A percentile compares a stretch with the other conserved stretches of the same genome.
Evolutionary conservation across 2,113 vertebrate species (phyloP).

Genomic region (Crotalus tigris): DNA sequence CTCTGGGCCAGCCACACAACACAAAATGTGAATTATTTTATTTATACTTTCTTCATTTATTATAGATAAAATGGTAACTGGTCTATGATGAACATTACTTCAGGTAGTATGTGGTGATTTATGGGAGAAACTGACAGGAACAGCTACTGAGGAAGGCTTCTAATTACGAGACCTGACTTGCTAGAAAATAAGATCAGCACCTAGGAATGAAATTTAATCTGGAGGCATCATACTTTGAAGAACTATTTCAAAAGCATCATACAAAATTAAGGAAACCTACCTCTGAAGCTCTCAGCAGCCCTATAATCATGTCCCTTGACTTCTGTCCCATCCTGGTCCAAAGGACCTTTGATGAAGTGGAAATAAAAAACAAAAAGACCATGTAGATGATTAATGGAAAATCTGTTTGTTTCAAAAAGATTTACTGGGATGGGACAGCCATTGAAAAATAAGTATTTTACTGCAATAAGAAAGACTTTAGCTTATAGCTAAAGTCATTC

Average conservation of each 20-base stretch:
- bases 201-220: background rate
- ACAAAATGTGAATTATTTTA: background rate
- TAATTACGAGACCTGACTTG: background rate
- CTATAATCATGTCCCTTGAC: background rate
- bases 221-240: background rate
- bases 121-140: background rate
- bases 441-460: background rate
- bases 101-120: background rate
- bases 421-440: background rate
- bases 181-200: background rate
- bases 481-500: background rate
- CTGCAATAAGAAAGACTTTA: background rate
- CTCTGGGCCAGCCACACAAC: background rate
- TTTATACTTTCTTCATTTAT: background rate
- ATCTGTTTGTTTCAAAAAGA: background rate
- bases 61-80: background rate
- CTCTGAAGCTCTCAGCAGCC: background rate
- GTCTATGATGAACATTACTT: background rate
- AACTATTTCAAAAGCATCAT: conserved; percentile 3
- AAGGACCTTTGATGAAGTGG: background rate
- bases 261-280: background rate
- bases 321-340: background rate
- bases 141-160: background rate
- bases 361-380: background rate
- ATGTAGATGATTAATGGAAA: background rate